A percentile compares a stretch with the other conserved stretches of the same genome.
Evolutionary conservation across 2,888 invertebrate species (phyloP).

Genomic region (Sepioteuthis lessoniana): DNA sequence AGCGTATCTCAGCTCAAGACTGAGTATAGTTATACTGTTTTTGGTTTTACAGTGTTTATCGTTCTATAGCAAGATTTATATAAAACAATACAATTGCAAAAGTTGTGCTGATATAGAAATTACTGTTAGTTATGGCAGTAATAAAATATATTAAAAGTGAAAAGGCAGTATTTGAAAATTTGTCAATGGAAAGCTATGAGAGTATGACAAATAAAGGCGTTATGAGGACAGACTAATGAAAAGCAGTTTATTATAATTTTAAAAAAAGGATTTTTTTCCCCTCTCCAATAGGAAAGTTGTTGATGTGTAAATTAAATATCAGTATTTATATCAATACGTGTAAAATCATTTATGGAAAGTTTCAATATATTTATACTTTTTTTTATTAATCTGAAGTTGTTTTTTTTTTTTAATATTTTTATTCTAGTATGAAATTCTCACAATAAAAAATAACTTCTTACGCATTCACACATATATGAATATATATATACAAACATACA

Average conservation of each 20-base stretch:
- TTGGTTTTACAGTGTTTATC: not conserved
- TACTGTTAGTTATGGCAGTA: not conserved
- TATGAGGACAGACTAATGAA: not conserved
- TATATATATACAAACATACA: too few relatives aligned
- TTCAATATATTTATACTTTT: too few relatives aligned
- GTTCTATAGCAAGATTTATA: not conserved
- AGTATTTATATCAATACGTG: too few relatives aligned
- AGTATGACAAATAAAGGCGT: not conserved
- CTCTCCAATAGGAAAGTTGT: too few relatives aligned
- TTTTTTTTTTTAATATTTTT: too few relatives aligned
- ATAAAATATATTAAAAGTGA: not conserved
- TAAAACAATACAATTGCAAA: not conserved
- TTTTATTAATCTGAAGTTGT: too few relatives aligned
- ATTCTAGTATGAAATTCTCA: too few relatives aligned
- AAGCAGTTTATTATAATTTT: not conserved
- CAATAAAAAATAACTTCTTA: too few relatives aligned
- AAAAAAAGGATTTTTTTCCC: not conserved
- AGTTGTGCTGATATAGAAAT: not conserved
- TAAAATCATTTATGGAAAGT: too few relatives aligned
- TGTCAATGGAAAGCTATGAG: not conserved
- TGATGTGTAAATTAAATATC: too few relatives aligned
- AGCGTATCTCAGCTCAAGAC: not conserved
- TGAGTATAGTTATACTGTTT: not conserved
- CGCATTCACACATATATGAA: too few relatives aligned
- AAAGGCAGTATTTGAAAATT: not conserved